Evolutionary conservation across 64 coral and sea anemone genomes (phyloP), one percentile per base, ranked within the genome.

Genomic region (Montipora cactus): DNA sequence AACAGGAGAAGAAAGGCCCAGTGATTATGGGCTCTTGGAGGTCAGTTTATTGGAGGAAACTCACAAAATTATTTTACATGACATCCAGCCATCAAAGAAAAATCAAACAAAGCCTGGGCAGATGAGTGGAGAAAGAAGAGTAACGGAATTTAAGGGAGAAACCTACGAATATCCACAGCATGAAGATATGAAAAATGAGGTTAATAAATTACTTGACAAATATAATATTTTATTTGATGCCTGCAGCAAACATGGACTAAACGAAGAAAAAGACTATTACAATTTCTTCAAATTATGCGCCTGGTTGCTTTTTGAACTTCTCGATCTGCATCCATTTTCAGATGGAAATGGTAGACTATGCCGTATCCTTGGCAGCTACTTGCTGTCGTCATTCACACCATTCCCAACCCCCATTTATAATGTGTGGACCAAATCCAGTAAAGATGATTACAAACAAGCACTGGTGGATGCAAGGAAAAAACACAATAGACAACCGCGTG

Each of bases 311-410:
- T 94, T 94, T 69, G 95, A 97, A 78, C 79, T 97, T 55, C 67
- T 98, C 11, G 96, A 98, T 66, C 78, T 98, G 3, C 96, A 98
- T 87, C 96, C 96, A 46, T 98, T 98, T 87, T 47, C 66, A 44
- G 90, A 98, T 81, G 96, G 96, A 23, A 98, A 98, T 95, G 96
- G 96, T 10, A 90, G 96, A 76, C 77, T 98, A 6, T 92, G 90
- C 69, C 77, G 93, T 4, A 67, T 98, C 10, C 93, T 98, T 62
- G 92, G 79, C 74, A 90, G 93, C 55, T 98, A 98, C 59, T 7
- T 61, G 14, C 73, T 98, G 0, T 98, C 90, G 0, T 49, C 59
- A 7, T 87, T 75, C 47, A 90, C 90, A 1, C 96, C 96, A 4
- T 98, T 98, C 25, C 90, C 93, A 16, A 89, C 93, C 4, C 93